Evolutionary conservation across 2,797 vertebrate species (phyloP), one percentile per base, ranked within the genome.

Genomic region (Syngnathus acus): DNA sequence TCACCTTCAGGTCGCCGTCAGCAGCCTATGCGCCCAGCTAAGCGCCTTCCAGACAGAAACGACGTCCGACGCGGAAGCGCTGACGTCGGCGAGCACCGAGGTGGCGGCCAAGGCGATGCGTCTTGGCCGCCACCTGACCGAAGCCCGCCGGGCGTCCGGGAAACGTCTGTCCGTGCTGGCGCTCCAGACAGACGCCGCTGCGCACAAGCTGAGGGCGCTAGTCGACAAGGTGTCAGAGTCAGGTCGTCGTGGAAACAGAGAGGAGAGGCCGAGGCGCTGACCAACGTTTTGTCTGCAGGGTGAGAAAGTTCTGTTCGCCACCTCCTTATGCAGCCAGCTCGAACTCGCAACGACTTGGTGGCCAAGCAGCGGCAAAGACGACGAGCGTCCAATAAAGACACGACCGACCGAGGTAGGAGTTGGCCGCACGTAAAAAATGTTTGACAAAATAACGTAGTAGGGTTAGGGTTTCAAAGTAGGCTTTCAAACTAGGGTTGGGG

Each of bases 251-350:
- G 16, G 23, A 16, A 19, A 5, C 8, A 3, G 19, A 37, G 10
- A 21, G 0, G n/a, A 2, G 32, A 6, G 5, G 39, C 23, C 21
- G 38, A 9, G 3, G 17, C 40, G 13, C 53, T 19, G 11, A 42
- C 26, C 9, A 11, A 17, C 10, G 26, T 59, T 37, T 38, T 7
- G 6, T 21, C 55, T 9, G 5, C 79, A 88, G 87, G 85, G 81
- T 0, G 72, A 84, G 40, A 79, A 23, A 21, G 19, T 82, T 37
- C 9, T 85, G 2, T 64, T 62, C 0, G 43, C 64, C 0, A 60
- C 26, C 0, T 68, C 81, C 0, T 21, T 80, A 48, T 80, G 78
- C 57, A 17, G 3, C 1, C 77, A 68, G 48, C 58, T 77, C 17
- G 0, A 1, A 9, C 68, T 14, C 68, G 64, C 7, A 6, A 19